These are phyloP conservation scores for Catocala sponsa DNA, from an alignment of 2,888 invertebrate species.

Conservation along the genomic window DNA sequence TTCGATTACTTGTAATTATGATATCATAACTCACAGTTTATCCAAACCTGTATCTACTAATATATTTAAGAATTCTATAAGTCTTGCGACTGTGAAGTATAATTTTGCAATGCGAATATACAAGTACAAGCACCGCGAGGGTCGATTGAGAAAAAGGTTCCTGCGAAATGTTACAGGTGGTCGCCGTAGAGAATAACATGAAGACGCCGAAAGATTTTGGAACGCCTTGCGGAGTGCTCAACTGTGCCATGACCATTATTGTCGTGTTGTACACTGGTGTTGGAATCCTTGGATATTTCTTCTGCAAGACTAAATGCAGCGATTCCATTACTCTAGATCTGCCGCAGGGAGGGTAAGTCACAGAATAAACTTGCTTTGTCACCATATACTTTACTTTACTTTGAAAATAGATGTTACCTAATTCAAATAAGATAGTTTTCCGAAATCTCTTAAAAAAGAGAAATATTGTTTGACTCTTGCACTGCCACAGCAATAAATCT, in stretches of 20 bases:
- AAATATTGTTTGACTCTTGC: too few species aligned
- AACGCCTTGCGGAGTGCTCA: constrained; percentile 93
- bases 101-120: not conserved
- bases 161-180: constrained; percentile 89
- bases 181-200: constrained; percentile 97
- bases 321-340: constrained; percentile 91
- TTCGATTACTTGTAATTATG: too few species aligned
- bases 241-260: constrained; percentile 93
- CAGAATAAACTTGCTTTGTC: not conserved
- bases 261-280: constrained; percentile 92
- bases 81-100: too few species aligned
- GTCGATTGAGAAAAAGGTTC: not conserved
- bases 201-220: constrained; percentile 93
- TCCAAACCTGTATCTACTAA: too few species aligned
- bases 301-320: constrained; percentile 90
- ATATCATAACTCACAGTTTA: too few species aligned
- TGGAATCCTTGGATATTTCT: constrained; percentile 95
- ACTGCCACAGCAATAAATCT: too few species aligned
- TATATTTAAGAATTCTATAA: too few species aligned
- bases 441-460: too few species aligned
- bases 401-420: too few species aligned
- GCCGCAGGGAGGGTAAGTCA: not conserved
- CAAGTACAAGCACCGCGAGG: not conserved
- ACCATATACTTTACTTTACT: too few species aligned
- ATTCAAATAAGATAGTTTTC: too few species aligned